These are phyloP conservation scores for Folsomia candida DNA, from an alignment of 2,888 invertebrate species.

Conservation along the genomic window DNA sequence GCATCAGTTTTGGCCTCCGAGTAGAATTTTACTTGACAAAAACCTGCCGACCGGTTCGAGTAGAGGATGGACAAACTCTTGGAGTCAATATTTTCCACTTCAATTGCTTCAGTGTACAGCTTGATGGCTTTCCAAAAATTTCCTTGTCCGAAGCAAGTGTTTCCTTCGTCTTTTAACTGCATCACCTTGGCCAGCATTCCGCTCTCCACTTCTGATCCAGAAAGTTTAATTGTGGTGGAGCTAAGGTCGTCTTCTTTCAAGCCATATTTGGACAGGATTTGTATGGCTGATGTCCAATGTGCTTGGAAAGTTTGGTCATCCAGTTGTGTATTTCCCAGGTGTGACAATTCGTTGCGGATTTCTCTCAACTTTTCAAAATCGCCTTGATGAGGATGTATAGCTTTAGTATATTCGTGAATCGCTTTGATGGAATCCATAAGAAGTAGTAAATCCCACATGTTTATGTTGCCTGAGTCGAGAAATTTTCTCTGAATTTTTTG, in stretches of 20 bases:
- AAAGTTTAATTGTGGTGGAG: too few species aligned
- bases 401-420: too few species aligned
- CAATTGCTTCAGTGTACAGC: conserved; percentile 21
- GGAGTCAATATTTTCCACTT: conserved; percentile 4
- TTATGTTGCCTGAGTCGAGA: conserved; percentile 4
- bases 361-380: too few species aligned
- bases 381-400: too few species aligned
- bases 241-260: too few species aligned
- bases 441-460: conserved; percentile 18
- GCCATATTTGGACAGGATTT: too few species aligned
- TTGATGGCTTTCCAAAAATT: conserved; percentile 21
- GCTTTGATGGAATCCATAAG: conserved; percentile 5
- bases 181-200: not conserved
- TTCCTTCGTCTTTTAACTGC: conserved; percentile 14
- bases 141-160: not conserved
- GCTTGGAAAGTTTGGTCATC: too few species aligned
- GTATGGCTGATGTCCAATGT: too few species aligned
- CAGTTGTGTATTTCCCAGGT: too few species aligned
- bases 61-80: conserved; percentile 14
- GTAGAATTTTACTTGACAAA: conserved; percentile 3
- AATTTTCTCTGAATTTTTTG: conserved; percentile 2
- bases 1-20: conserved; percentile 16
- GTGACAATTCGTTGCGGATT: too few species aligned
- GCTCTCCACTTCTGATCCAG: too few species aligned
- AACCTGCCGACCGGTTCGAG: conserved; percentile 23